Evolutionary conservation across 1,140 invertebrate species (phyloP).

Genomic region (Latrodectus geometricus): DNA sequence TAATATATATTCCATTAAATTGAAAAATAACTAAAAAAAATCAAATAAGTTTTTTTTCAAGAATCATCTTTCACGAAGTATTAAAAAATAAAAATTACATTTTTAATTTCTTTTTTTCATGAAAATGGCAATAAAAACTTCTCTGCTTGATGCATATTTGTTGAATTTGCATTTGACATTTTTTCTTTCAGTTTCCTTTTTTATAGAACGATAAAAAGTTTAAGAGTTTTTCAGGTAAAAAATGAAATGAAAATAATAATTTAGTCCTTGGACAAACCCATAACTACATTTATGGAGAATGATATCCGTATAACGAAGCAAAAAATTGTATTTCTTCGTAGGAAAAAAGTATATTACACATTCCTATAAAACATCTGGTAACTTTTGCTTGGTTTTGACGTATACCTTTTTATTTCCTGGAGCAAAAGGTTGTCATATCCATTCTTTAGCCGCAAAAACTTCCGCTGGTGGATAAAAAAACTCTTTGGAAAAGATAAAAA

Average conservation of each 20-base stretch:
- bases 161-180: too few species aligned
- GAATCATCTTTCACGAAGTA: too few species aligned
- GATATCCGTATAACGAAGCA: neutral
- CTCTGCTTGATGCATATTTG: too few species aligned
- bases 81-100: too few species aligned
- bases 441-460: constrained; percentile 19
- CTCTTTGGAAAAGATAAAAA: neutral
- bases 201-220: neutral
- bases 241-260: neutral
- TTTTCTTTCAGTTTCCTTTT: neutral
- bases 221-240: neutral
- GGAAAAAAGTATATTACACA: neutral
- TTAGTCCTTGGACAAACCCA: neutral
- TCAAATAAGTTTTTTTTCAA: too few species aligned
- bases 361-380: constrained; percentile 12
- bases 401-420: constrained; percentile 7
- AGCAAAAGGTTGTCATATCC: constrained; percentile 17
- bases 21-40: too few species aligned
- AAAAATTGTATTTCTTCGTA: neutral
- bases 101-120: too few species aligned
- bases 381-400: constrained; percentile 16
- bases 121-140: too few species aligned
- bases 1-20: too few species aligned
- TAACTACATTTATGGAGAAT: neutral
- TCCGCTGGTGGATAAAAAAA: constrained; percentile 2